Base-by-base conservation (phyloP, 1,140 invertebrate species). In the Pachyrhynchus sulphureomaculatus region DNA sequence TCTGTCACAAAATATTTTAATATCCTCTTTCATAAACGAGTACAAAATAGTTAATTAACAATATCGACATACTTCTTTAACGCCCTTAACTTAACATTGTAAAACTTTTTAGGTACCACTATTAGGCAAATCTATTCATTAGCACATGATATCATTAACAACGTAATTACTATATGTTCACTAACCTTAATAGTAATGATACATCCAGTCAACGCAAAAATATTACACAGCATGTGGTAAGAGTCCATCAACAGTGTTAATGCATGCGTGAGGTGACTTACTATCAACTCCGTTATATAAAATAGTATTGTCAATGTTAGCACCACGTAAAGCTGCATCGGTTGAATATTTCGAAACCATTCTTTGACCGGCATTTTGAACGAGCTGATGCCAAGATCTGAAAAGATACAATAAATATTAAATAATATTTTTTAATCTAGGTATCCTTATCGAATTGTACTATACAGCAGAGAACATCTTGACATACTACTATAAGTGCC, bases 151-250 rank as follows among this genome's bases (percentile, higher is more conserved):
- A 41, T 15, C 39, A 41, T 13, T 5, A 23, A n/a, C n/a, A n/a
- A n/a, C 5, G 12, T 32, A 6, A 32, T 12, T 5, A 32, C 5
- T 32, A 32, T 32, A 32, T 32, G n/a, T 34, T 2, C 8, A 54
- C 64, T 67, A 79, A 90, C 89, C 85, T 89, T 89, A 57, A 89
- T 82, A 8, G 88, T 88, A 15, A 87, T 78, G 29, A 92, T 83
- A 71, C 87, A 88, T 8, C 89, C 87, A 9, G 81, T 72, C 6
- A 92, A 79, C 6, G 88, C 86, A 21, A 91, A 80, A 41, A 90
- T 85, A 70, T 91, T 92, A 75, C 90, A 93, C 4, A 95, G 82
- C 77, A 90, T 89, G 75, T 93, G 90, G 78, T 93, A 93, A 4
- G 90, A 86, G 72, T 92, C 90, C 57, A 92, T 85, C 12, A 93